A percentile compares a stretch with the other conserved stretches of the same genome.
These are phyloP conservation scores for Hyppa rectilinea DNA, from an alignment of 2,888 invertebrate species.

Conservation along the genomic window DNA sequence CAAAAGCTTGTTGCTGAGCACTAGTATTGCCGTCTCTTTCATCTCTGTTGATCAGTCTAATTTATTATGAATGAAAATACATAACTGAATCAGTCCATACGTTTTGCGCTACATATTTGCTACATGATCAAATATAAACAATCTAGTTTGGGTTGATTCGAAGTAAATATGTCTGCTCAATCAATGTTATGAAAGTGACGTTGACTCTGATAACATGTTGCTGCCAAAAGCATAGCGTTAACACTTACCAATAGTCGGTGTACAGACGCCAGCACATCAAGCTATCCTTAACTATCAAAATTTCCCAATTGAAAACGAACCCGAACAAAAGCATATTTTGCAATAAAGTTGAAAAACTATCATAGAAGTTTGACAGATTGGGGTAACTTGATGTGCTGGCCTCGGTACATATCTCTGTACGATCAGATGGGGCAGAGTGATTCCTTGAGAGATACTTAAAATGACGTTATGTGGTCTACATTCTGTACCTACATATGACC, in stretches of 20 bases:
- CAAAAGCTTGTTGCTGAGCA: background rate
- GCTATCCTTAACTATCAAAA: too few relatives aligned
- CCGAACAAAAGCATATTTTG: too few relatives aligned
- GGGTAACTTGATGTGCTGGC: too few relatives aligned
- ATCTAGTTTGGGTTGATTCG: background rate
- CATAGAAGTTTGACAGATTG: too few relatives aligned
- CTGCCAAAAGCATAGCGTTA: background rate
- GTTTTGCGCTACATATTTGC: background rate
- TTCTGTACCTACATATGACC: constrained; percentile 22
- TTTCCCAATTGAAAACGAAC: too few relatives aligned
- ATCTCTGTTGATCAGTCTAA: background rate
- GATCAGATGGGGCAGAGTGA: constrained; percentile 16
- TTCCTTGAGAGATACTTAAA: constrained; percentile 34
- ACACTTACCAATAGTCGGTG: too few relatives aligned
- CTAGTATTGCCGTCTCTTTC: background rate
- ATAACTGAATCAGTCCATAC: background rate
- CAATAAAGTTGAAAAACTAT: too few relatives aligned
- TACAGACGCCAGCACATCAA: too few relatives aligned
- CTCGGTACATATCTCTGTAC: too few relatives aligned
- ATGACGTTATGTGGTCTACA: constrained; percentile 40
- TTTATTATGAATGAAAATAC: constrained; percentile 3
- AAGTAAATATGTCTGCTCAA: background rate
- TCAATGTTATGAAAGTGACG: constrained; percentile 4
- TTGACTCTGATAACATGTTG: background rate
- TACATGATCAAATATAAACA: constrained; percentile 9